Evolutionary conservation across 2,888 invertebrate species (phyloP).

Genomic region (Byasa hedistus): DNA sequence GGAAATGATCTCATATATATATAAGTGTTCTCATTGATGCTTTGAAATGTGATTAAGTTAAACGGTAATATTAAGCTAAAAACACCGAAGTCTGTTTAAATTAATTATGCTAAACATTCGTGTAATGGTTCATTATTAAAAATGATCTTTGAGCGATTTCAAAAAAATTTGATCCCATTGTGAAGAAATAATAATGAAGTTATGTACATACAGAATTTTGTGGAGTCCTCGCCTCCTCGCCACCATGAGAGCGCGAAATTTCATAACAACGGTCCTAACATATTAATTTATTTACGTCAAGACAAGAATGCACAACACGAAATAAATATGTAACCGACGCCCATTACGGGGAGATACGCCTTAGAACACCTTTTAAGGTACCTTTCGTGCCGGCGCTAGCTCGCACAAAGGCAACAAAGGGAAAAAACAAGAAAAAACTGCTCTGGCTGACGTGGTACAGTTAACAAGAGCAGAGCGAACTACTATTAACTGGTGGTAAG

Average conservation of each 20-base stretch:
- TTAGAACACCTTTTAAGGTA: conserved; percentile 69
- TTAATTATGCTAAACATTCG: too few species aligned
- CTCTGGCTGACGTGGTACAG: conserved; percentile 41
- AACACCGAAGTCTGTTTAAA: too few species aligned
- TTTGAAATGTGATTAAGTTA: too few species aligned
- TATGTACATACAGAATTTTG: conserved; percentile 22
- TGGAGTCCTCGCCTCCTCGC: conserved; percentile 37
- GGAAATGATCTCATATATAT: too few species aligned
- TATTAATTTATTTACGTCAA: conserved; percentile 76
- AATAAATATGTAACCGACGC: conserved; percentile 77
- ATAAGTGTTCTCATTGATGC: too few species aligned
- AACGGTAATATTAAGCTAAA: too few species aligned
- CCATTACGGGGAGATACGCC: conserved; percentile 68
- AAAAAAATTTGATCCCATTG: not conserved
- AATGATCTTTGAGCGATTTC: too few species aligned
- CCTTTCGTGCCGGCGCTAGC: conserved; percentile 76
- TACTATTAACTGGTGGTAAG: not conserved
- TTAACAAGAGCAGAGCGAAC: conserved; percentile 34
- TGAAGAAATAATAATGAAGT: conserved; percentile 6
- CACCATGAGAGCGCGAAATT: conserved; percentile 75
- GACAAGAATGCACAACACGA: conserved; percentile 74
- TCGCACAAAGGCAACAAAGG: conserved; percentile 74
- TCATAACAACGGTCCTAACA: conserved; percentile 52
- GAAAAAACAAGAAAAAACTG: conserved; percentile 65
- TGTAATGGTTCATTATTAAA: too few species aligned